A percentile compares a stretch with the other conserved stretches of the same genome.
phyloP scores from a whole-genome alignment of 2,888 invertebrate genomes.

The Brenthis ino region DNA sequence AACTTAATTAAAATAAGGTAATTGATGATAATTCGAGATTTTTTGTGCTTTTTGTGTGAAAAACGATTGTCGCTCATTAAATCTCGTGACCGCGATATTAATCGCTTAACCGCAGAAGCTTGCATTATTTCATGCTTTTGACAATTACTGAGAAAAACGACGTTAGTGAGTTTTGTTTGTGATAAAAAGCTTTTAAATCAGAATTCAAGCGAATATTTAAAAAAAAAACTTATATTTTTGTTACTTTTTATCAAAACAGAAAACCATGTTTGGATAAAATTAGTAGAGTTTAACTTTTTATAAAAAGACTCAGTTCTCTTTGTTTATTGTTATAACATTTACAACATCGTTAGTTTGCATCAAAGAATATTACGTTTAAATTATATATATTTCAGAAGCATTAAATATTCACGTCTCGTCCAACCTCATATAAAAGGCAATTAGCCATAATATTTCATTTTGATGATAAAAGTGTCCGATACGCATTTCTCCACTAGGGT shows the following conservation, averaged over 20 bases:
- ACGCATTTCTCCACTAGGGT: constrained; percentile 47
- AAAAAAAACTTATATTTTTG: constrained; percentile 1
- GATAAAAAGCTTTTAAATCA: neutral
- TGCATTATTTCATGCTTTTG: constrained; percentile 43
- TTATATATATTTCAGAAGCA: constrained; percentile 1
- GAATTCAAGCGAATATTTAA: neutral
- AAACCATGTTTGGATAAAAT: neutral
- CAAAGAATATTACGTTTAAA: neutral
- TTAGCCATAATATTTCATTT: constrained; percentile 34
- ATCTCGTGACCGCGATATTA: constrained; percentile 43
- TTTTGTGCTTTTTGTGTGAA: constrained; percentile 19
- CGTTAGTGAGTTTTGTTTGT: constrained; percentile 35
- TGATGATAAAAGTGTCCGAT: constrained; percentile 40
- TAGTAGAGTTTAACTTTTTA: neutral
- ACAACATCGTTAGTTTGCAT: neutral
- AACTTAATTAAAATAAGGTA: constrained; percentile 6
- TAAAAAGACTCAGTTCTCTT: neutral
- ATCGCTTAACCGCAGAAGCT: constrained; percentile 45
- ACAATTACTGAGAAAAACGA: constrained; percentile 32
- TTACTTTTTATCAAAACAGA: neutral
- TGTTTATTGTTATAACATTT: neutral
- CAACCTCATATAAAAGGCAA: constrained; percentile 18
- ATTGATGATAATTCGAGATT: constrained; percentile 13
- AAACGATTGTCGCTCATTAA: constrained; percentile 46
- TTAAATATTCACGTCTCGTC: constrained; percentile 21